Evolutionary conservation across 2,797 vertebrate species (phyloP).

Genomic region (Psittacula echo): DNA sequence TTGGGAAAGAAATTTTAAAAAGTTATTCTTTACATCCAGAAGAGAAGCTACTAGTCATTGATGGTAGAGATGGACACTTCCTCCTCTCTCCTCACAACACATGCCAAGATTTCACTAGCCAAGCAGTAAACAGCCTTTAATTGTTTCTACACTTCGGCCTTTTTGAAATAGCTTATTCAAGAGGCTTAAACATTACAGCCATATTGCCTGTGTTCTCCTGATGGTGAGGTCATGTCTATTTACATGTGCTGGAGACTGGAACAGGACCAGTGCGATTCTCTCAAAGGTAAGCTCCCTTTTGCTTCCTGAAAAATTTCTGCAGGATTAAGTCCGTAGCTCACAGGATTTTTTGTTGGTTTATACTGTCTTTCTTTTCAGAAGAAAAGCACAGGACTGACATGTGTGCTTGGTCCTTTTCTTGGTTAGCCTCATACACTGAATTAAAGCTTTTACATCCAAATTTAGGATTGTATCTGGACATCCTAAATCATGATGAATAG

Average conservation of each 20-base stretch:
- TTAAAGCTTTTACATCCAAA: neutral
- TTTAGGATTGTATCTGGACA: neutral
- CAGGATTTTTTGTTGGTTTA: neutral
- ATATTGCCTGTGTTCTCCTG: neutral
- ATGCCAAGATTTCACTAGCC: neutral
- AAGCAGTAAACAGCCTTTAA: neutral
- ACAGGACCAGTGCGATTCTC: neutral
- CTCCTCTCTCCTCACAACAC: neutral
- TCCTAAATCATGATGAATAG: neutral
- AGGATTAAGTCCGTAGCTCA: neutral
- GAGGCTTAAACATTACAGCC: neutral
- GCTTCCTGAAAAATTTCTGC: conserved; percentile 20
- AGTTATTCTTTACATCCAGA: neutral
- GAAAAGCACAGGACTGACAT: neutral
- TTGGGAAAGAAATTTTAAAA: neutral
- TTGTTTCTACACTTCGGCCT: conserved; percentile 21
- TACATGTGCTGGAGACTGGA: conserved; percentile 32
- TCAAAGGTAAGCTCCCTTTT: conserved; percentile 13
- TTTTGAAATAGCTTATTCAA: conserved; percentile 37
- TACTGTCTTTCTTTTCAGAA: neutral
- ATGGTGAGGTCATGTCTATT: neutral
- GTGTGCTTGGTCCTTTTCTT: neutral
- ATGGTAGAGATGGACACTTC: neutral
- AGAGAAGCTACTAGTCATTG: neutral
- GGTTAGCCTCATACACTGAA: neutral